Base-by-base conservation (phyloP, 92 coral and sea anemone species). In the Galaxea fascicularis region DNA sequence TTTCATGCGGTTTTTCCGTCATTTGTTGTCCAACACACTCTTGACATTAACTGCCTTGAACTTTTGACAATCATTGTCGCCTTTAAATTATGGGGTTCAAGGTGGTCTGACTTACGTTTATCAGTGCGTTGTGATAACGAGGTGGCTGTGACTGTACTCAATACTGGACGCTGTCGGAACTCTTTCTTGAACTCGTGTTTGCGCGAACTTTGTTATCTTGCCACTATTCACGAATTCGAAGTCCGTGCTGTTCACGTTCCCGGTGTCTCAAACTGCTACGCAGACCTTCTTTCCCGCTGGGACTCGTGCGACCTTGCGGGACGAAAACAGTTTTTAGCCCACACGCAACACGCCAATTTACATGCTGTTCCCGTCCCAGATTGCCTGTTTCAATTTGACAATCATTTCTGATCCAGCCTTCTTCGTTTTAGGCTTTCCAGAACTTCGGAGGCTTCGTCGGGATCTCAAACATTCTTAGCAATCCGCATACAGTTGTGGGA, bases 161-260 rank as follows among this genome's bases (percentile, higher is more conserved):
- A 65, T 39, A 56, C 82, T 9, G 88, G 88, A 60, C 82, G 82
- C 22, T 87, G 71, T 49, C 62, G 58, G 25, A 57, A 73, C 73
- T 25, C 90, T 17, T 71, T 71, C 16, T 45, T 87, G 62, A 87
- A 87, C 46, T 58, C 74, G 13, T 79, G 90, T 73, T 68, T 87
- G 10, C 74, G 90, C 13, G 86, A 87, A 46, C 45, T 83, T 71
- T 79, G 81, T 25, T 86, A 79, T 44, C 28, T 80, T 41, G 81
- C 90, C 5, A 82, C 86, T 25, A 10, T 65, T 21, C 25, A 9
- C 76, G 80, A 70, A 30, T 71, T 79, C 71, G 90, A 86, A 44
- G 28, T 86, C 22, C 75, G 90, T 46, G 90, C 85, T 18, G 82
- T 64, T n/a, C 90, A 79, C 30, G 49, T 71, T 41, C 85, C 90